These are phyloP conservation scores for Eulithis testata DNA, from an alignment of 2,888 invertebrate genomes.

Conservation along the genomic window DNA sequence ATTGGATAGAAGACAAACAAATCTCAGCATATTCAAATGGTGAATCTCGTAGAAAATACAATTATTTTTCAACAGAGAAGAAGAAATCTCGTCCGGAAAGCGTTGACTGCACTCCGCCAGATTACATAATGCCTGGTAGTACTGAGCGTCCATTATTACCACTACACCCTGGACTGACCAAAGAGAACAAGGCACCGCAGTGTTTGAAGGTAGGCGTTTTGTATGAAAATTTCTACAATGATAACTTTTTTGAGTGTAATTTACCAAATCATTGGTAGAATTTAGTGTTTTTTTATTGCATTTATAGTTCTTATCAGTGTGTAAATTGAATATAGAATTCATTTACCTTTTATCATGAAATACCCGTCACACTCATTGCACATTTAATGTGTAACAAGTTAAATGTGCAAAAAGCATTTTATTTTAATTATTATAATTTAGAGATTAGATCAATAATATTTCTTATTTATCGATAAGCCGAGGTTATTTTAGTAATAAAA, in stretches of 20 bases:
- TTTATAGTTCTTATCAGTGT: background rate
- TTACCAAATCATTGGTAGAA: no score
- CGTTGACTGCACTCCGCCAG: constrained; percentile 98
- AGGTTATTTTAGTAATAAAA: constrained; percentile 11
- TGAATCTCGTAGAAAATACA: no score
- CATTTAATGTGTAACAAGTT: constrained; percentile 3
- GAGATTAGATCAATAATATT: background rate
- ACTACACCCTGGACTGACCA: constrained; percentile 93
- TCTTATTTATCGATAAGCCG: constrained; percentile 5
- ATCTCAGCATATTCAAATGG: no score
- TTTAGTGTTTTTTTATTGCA: no score
- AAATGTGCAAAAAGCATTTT: constrained; percentile 2
- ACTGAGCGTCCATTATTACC: constrained; percentile 95
- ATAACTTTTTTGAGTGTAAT: no score
- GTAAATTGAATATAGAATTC: background rate
- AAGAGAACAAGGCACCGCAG: constrained; percentile 94
- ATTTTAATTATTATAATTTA: background rate
- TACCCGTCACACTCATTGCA: constrained; percentile 14
- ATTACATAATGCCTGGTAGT: constrained; percentile 96
- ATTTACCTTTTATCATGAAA: constrained; percentile 10
- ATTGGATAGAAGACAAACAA: no score
- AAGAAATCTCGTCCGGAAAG: constrained; percentile 95
- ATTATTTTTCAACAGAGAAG: constrained; percentile 86
- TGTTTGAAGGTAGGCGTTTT: constrained; percentile 88
- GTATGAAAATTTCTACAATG: no score